phyloP scores from a whole-genome alignment of 2,888 invertebrate genomes.

The Linnaemya vulpina region DNA sequence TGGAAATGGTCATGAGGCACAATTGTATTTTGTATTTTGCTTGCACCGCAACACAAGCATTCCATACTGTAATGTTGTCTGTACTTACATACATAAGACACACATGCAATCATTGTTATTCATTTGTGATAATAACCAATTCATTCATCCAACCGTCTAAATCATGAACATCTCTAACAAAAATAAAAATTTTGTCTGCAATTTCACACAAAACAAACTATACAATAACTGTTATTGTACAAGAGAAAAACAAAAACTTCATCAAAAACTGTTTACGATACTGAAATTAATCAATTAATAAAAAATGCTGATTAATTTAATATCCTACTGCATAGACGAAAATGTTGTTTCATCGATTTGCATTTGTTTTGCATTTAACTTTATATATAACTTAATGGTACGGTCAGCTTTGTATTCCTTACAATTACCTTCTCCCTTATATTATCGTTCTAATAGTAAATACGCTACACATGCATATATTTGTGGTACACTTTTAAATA shows the following conservation, averaged over 20 bases:
- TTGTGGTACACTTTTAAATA: too few species aligned
- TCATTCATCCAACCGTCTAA: constrained; percentile 38
- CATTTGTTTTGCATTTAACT: too few species aligned
- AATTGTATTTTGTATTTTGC: not conserved
- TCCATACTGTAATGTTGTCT: not conserved
- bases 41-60: constrained; percentile 10
- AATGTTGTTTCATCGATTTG: too few species aligned
- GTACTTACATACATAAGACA: not conserved
- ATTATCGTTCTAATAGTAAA: too few species aligned
- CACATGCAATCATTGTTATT: constrained; percentile 37
- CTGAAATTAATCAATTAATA: too few species aligned
- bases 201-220: constrained; percentile 6
- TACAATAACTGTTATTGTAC: constrained; percentile 19
- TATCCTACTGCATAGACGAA: too few species aligned
- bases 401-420: too few species aligned
- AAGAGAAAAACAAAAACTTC: constrained; percentile 34
- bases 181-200: constrained; percentile 21
- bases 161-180: constrained; percentile 28
- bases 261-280: constrained; percentile 40
- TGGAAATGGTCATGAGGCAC: constrained; percentile 54
- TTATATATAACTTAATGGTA: too few species aligned
- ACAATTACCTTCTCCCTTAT: too few species aligned
- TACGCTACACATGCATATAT: too few species aligned
- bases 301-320: too few species aligned
- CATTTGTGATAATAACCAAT: constrained; percentile 34